Conservation (phyloP, 1,140 invertebrate species). For the Saccostrea echinata region DNA sequence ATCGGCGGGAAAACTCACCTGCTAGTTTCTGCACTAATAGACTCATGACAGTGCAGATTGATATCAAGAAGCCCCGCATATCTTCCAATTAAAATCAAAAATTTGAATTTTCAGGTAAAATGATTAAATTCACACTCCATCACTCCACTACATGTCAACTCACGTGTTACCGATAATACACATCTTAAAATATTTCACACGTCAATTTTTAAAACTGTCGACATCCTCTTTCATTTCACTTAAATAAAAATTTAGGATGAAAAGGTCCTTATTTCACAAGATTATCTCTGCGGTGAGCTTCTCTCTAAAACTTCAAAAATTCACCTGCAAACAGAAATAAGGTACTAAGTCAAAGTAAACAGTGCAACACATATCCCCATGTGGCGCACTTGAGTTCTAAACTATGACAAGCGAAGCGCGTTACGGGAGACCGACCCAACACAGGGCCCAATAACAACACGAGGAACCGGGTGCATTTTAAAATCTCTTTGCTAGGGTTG, state of each 20-base stretch:
- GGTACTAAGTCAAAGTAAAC: constrained; percentile 7
- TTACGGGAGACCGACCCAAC: not conserved
- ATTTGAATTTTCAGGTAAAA: constrained; percentile 14
- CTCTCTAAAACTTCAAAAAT: not conserved
- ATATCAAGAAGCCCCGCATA: not conserved
- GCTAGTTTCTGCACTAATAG: constrained; percentile 23
- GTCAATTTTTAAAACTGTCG: not conserved
- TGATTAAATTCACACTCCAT: not conserved
- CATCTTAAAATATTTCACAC: not conserved
- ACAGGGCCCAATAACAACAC: not conserved
- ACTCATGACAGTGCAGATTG: not conserved
- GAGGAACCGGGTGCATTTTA: not conserved
- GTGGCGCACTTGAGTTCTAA: constrained; percentile 10
- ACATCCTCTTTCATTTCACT: not conserved
- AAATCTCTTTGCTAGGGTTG: too few species aligned
- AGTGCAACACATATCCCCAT: not conserved
- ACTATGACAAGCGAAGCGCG: constrained; percentile 27
- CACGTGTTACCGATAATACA: constrained; percentile 12
- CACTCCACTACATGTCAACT: not conserved
- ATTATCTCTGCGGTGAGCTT: not conserved
- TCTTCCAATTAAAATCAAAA: constrained; percentile 12
- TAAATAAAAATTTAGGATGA: not conserved
- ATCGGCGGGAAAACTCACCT: not conserved
- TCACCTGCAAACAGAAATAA: constrained; percentile 24
- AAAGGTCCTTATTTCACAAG: not conserved